phyloP scores from a whole-genome alignment of 92 coral and sea anemone species.

The Phenganax stokvisi region DNA sequence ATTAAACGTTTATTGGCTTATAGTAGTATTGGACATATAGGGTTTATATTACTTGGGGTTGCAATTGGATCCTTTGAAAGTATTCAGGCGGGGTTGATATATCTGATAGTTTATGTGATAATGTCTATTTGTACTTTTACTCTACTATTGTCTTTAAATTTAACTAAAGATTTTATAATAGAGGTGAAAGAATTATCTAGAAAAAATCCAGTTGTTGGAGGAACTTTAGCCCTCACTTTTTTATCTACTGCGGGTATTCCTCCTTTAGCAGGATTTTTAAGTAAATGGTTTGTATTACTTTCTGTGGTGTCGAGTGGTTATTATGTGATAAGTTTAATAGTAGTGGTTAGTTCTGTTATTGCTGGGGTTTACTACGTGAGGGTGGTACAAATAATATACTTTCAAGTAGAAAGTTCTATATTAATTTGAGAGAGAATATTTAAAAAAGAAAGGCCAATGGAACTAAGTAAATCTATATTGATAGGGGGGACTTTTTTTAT shows the following conservation, averaged over 20 bases:
- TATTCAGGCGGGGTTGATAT: slow-evolving; percentile 66
- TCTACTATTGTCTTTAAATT: slow-evolving; percentile 60
- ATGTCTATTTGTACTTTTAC: slow-evolving; percentile 41
- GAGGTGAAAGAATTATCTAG: slow-evolving; percentile 68
- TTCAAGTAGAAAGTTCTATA: slow-evolving; percentile 26
- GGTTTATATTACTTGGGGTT: slow-evolving; percentile 74
- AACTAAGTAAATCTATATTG: neutral
- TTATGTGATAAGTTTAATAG: slow-evolving; percentile 59
- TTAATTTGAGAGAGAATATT: neutral
- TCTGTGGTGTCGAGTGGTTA: slow-evolving; percentile 58
- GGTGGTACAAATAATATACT: slow-evolving; percentile 64
- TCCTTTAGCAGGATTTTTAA: slow-evolving; percentile 75
- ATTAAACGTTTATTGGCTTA: slow-evolving; percentile 79
- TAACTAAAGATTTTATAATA: slow-evolving; percentile 58
- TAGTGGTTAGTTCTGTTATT: slow-evolving; percentile 65
- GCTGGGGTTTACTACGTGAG: slow-evolving; percentile 83
- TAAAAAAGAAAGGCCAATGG: neutral
- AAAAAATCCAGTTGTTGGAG: slow-evolving; percentile 57
- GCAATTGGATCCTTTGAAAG: slow-evolving; percentile 75
- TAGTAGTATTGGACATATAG: slow-evolving; percentile 83
- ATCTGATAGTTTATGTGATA: slow-evolving; percentile 61
- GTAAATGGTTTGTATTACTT: slow-evolving; percentile 66
- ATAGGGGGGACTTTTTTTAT: slow-evolving; percentile 11
- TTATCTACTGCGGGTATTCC: slow-evolving; percentile 79
- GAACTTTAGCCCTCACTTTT: slow-evolving; percentile 58